These are phyloP conservation scores for Caenorhabditis becei DNA, from an alignment of 2,888 invertebrate species.

Conservation along the genomic window DNA sequence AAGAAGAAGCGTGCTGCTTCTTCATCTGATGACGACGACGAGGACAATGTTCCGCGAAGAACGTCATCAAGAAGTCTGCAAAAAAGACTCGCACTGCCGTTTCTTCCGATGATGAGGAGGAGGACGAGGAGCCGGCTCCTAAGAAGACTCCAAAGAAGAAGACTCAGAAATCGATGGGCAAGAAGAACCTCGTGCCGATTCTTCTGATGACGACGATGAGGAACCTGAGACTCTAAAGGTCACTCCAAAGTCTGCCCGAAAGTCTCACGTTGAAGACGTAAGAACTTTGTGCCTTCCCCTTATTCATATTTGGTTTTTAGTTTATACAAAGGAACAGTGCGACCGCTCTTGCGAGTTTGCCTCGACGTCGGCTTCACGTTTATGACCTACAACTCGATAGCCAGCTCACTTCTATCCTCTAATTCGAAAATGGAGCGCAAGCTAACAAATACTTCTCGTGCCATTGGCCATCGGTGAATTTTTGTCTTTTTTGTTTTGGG, in stretches of 20 bases:
- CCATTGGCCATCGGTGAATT: conserved; percentile 91
- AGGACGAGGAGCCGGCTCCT: background rate
- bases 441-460: conserved; percentile 94
- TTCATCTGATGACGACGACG: conserved; percentile 3
- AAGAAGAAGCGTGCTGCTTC: no score
- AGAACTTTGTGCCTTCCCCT: no score
- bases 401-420: no score
- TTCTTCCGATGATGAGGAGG: conserved; percentile 15
- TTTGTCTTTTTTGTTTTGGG: no score
- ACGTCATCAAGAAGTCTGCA: background rate
- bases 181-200: conserved; percentile 3
- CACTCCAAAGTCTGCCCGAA: background rate
- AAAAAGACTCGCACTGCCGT: background rate
- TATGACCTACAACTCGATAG: no score
- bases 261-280: background rate
- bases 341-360: no score
- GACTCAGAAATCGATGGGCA: background rate
- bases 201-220: background rate
- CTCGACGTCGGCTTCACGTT: no score
- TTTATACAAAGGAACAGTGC: no score
- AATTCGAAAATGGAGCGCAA: conserved; percentile 98
- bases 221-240: background rate
- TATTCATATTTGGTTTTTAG: no score
- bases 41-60: no score
- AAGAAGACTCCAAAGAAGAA: conserved; percentile 1